Percentiles rank a stretch among this genome's conserved stretches.
Conservation (phyloP, 2,888 invertebrate species). For the Acanthosepion esculentum region DNA sequence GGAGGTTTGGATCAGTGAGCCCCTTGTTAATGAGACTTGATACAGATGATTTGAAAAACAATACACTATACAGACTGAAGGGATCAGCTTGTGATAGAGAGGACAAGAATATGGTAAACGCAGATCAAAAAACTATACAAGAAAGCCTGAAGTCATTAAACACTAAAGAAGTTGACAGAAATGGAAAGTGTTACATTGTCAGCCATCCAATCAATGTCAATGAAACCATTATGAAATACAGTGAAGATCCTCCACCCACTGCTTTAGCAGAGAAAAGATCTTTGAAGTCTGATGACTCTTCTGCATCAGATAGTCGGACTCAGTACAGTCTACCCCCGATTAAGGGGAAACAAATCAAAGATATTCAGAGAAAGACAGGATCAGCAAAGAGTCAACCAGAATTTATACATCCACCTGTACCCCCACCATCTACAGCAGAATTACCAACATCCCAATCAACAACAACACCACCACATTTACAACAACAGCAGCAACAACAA, state of each 20-base stretch:
- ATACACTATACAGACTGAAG: background rate
- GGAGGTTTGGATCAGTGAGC: background rate
- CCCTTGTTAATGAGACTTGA: background rate
- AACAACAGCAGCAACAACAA: background rate
- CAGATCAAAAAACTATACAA: background rate
- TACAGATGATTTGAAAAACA: background rate
- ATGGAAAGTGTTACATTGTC: background rate
- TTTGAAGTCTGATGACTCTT: constrained; percentile 53
- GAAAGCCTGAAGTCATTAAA: background rate
- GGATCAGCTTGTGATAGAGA: background rate
- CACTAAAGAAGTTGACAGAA: background rate
- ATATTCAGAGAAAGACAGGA: background rate
- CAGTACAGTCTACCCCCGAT: constrained; percentile 2
- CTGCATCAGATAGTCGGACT: constrained; percentile 51
- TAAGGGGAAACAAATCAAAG: background rate
- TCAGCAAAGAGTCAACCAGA: background rate
- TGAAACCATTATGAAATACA: constrained; percentile 51
- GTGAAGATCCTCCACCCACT: constrained; percentile 50
- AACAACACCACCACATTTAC: background rate
- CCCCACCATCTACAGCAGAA: constrained; percentile 51
- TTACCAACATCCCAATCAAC: background rate
- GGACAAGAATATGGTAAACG: background rate
- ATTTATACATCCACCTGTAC: constrained; percentile 48
- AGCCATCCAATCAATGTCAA: constrained; percentile 36
- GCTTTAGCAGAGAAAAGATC: constrained; percentile 51